Conservation (phyloP, 2,113 vertebrate species). For the Ramphastos sulfuratus region DNA sequence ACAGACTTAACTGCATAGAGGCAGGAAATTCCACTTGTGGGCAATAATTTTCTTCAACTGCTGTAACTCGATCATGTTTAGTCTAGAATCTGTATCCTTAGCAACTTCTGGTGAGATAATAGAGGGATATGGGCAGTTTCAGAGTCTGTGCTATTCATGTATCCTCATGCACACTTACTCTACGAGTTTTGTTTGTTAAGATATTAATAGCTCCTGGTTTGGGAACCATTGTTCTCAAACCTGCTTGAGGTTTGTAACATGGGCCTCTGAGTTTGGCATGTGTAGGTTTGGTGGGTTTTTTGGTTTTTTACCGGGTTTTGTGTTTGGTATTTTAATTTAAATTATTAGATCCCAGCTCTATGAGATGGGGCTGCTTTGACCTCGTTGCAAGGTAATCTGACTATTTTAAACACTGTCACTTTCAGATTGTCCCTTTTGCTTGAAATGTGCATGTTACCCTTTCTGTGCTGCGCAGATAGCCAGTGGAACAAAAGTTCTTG, state of each 20-base stretch:
- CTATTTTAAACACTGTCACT: not conserved
- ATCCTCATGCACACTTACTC: accelerated
- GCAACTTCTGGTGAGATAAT: not conserved
- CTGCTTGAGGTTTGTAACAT: not conserved
- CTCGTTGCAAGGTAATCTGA: not conserved
- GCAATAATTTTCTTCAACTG: not conserved
- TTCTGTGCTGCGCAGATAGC: not conserved
- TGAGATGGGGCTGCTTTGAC: not conserved
- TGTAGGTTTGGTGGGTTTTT: not conserved
- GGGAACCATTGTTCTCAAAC: not conserved
- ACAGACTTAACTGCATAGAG: not conserved
- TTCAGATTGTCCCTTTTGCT: not conserved
- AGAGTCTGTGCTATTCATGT: accelerated
- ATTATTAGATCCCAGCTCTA: accelerated
- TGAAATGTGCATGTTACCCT: not conserved
- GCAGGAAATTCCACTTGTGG: not conserved
- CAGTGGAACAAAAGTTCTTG: not conserved
- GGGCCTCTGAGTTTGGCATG: not conserved
- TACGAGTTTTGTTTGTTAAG: not conserved
- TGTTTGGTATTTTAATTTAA: not conserved
- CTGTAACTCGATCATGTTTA: not conserved
- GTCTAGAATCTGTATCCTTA: not conserved
- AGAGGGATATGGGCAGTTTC: not conserved
- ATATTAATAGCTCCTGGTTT: not conserved
- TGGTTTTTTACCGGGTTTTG: not conserved